Evolutionary conservation across 2,797 vertebrate genomes (phyloP), one percentile per base, ranked within the genome.

Genomic region (Balearica regulorum): DNA sequence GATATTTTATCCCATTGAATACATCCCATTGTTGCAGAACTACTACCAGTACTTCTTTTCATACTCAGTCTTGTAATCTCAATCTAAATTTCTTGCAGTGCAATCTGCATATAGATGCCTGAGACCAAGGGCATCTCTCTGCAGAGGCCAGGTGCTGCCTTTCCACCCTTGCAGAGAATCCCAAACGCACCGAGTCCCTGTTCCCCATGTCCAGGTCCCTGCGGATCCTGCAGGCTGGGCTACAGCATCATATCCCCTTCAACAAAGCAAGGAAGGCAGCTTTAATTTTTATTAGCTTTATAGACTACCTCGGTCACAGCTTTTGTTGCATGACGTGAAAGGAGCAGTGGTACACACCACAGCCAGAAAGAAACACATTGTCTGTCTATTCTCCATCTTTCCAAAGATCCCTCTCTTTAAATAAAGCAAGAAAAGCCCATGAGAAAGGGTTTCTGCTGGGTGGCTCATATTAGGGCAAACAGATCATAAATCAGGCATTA

Each of bases 361-460:
- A 54, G 37, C 51, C 75, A 65, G 44, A 20, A 55, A n/a, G n/a
- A 83, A 96, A 71, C 15, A 10, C 6, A 26, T 71, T 66, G 73
- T n/a, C n/a, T 90, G 28, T 70, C 26, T 21, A 0, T n/a, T 76
- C 6, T 77, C 21, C 46, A 49, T 68, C 70, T 44, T 84, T 33
- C 70, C 41, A 58, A 93, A 73, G 60, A 55, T 85, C 41, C 10
- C 1, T 22, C 44, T 81, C 51, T 91, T 70, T 88, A 90, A 96
- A 79, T 79, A 92, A 93, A 96, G 72, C 43, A 83, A 62, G 57
- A 83, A 90, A 88, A 73, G 16, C 70, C 33, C 35, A 28, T 5
- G 21, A 61, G 71, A 31, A 78, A 81, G 49, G 54, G 64, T 68
- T 96, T 94, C 48, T 80, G 9, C 21, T 55, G 69, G 65, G 70